These are phyloP conservation scores for Lichenostomus cassidix DNA, from an alignment of 2,113 vertebrate genomes.

Conservation along the genomic window DNA sequence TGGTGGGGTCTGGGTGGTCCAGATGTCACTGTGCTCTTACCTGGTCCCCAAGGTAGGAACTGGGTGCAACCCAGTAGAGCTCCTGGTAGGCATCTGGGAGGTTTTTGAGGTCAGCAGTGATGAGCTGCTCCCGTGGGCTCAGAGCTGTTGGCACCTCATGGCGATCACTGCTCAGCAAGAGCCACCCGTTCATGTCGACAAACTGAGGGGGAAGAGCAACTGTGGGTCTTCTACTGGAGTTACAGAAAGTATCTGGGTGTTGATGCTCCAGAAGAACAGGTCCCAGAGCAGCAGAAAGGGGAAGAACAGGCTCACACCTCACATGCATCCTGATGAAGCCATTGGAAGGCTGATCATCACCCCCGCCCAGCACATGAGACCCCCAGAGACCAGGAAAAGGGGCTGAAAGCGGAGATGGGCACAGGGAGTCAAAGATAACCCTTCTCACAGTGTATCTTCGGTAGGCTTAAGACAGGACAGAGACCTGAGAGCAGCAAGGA, in stretches of 20 bases:
- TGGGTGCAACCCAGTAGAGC: conserved; percentile 90
- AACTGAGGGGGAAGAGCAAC: conserved; percentile 71
- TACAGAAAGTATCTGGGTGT: background rate
- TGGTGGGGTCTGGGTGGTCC: background rate
- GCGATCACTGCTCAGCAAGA: conserved; percentile 82
- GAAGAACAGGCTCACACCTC: background rate
- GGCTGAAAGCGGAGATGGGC: background rate
- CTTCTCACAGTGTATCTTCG: background rate
- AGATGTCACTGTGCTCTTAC: conserved; percentile 42
- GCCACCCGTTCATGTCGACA: conserved; percentile 88
- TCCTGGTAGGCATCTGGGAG: conserved; percentile 87
- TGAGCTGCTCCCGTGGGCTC: conserved; percentile 71
- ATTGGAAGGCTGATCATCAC: background rate
- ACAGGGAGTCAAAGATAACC: background rate
- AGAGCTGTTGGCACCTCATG: conserved; percentile 79
- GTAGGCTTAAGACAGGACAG: background rate
- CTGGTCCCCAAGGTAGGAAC: conserved; percentile 89
- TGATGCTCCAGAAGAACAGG: background rate
- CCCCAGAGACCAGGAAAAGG: background rate
- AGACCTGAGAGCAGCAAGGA: background rate
- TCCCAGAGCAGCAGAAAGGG: background rate
- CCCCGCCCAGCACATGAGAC: background rate
- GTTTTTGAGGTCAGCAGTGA: conserved; percentile 82
- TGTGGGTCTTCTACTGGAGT: background rate
- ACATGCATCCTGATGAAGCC: background rate